Evolutionary conservation across 2,113 vertebrate species (phyloP).

Genomic region (Gymnorhina tibicen): DNA sequence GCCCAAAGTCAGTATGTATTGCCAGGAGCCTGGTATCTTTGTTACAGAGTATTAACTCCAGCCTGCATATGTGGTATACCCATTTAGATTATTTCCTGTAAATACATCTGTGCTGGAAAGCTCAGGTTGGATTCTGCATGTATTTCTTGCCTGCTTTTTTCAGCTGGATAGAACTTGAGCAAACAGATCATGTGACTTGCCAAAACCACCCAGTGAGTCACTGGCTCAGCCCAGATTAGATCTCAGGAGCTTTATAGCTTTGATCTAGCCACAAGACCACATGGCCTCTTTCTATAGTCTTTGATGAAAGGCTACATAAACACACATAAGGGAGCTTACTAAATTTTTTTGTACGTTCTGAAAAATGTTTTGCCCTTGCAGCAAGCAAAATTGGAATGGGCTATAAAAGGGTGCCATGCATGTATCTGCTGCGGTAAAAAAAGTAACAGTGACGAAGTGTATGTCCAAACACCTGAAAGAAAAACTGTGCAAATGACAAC

Average conservation of each 20-base stretch:
- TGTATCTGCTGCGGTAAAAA: not conserved
- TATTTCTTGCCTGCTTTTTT: not conserved
- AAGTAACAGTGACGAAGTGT: not conserved
- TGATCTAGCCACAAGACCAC: conserved; percentile 64
- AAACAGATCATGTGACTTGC: conserved; percentile 45
- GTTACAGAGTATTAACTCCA: not conserved
- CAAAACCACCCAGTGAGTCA: conserved; percentile 63
- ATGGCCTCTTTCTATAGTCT: conserved; percentile 54
- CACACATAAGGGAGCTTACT: conserved; percentile 30
- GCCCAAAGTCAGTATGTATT: not conserved
- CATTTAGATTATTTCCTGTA: conserved; percentile 7
- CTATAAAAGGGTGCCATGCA: not conserved
- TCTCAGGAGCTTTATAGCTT: conserved; percentile 61
- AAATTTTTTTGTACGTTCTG: conserved; percentile 26
- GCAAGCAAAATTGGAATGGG: not conserved
- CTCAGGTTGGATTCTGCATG: not conserved
- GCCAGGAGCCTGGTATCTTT: not conserved
- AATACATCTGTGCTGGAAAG: not conserved
- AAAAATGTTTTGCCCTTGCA: conserved; percentile 6
- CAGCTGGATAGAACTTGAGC: conserved; percentile 28
- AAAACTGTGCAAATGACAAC: not conserved
- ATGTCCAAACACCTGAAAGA: not conserved
- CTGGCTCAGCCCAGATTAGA: conserved; percentile 56
- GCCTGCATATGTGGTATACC: not conserved
- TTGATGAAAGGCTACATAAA: conserved; percentile 65